Conservation (phyloP, 2,888 invertebrate species). For the Rhaphigaster nebulosa region DNA sequence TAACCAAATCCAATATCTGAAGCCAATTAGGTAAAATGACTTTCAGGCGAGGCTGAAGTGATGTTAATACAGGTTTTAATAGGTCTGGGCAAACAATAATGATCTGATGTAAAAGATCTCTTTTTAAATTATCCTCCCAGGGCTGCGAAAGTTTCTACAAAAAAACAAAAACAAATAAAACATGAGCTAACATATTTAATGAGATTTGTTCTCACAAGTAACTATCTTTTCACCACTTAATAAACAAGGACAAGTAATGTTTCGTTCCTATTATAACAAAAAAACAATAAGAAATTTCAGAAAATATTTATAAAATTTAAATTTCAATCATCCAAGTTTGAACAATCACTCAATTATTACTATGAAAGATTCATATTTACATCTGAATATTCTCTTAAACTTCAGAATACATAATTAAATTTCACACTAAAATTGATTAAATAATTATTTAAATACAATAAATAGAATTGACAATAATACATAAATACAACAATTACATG, state of each 20-base stretch:
- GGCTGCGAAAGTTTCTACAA: slow-evolving; percentile 77
- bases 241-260: neutral
- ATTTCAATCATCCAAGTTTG: neutral
- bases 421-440: neutral
- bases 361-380: neutral
- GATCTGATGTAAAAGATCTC: slow-evolving; percentile 76
- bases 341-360: neutral
- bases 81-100: slow-evolving; percentile 79
- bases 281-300: neutral
- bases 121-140: slow-evolving; percentile 78
- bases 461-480: neutral
- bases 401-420: neutral
- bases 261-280: neutral
- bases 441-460: neutral
- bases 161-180: slow-evolving; percentile 67
- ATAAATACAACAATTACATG: neutral
- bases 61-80: slow-evolving; percentile 59
- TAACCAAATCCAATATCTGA: slow-evolving; percentile 34
- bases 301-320: neutral
- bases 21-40: slow-evolving; percentile 51
- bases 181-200: neutral
- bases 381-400: neutral
- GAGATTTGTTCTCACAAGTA: neutral
- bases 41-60: slow-evolving; percentile 44
- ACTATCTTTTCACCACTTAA: neutral